A percentile compares a stretch with the other conserved stretches of the same genome.
These are phyloP conservation scores for Poeciliopsis paucimaculata DNA, from an alignment of 2,797 vertebrate genomes.

Conservation along the genomic window DNA sequence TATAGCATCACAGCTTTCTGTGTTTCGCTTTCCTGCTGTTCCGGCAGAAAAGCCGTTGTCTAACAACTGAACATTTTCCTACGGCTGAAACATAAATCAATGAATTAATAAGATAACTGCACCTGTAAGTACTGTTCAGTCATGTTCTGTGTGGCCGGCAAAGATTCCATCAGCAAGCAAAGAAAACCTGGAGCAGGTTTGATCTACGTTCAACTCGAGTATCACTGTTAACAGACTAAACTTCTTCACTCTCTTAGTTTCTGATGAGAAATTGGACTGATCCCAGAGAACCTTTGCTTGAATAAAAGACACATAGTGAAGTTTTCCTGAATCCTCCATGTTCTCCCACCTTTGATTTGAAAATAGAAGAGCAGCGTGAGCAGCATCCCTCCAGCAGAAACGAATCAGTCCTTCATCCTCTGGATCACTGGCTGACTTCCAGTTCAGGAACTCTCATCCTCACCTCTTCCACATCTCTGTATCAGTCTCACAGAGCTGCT, in stretches of 20 bases:
- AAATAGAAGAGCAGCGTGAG: constrained; percentile 80
- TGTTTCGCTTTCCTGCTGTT: neutral
- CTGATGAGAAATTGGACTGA: neutral
- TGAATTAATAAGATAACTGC: neutral
- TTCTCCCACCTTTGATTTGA: constrained; percentile 79
- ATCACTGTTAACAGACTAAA: neutral
- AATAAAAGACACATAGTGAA: neutral
- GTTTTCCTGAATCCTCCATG: neutral
- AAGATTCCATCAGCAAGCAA: constrained; percentile 20
- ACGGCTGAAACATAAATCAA: neutral
- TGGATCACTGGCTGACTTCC: constrained; percentile 38
- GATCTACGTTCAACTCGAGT: constrained; percentile 29
- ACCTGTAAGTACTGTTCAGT: neutral
- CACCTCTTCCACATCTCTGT: neutral
- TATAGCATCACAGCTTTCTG: neutral
- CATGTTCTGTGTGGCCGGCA: neutral
- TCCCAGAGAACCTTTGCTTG: neutral
- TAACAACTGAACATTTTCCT: neutral
- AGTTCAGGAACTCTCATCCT: constrained; percentile 17
- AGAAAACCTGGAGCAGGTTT: constrained; percentile 9
- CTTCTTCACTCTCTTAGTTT: neutral
- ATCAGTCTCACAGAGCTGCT: constrained; percentile 27
- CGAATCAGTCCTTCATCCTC: constrained; percentile 35
- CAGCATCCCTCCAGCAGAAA: constrained; percentile 72
- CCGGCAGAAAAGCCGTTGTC: neutral